Conservation (phyloP, 2,888 invertebrate genomes). For the Bibio marci region DNA sequence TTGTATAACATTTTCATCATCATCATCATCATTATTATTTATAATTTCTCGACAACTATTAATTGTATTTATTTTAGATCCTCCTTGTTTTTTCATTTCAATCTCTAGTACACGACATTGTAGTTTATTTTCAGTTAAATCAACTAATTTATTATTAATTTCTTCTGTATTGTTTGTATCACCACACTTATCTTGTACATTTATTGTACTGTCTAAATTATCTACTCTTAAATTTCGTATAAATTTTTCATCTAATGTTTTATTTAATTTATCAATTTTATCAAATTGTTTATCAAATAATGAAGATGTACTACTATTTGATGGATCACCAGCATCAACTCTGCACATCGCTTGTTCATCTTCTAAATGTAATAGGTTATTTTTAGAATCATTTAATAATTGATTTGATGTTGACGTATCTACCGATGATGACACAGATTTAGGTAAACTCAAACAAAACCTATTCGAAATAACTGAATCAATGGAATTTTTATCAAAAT, state of each 20-base stretch:
- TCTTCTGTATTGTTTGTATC: not conserved
- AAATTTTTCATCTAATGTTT: slow-evolving; percentile 21
- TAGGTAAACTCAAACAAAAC: not conserved
- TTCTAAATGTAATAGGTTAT: slow-evolving; percentile 4
- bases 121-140: not conserved
- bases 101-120: not conserved
- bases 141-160: not conserved
- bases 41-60: no score
- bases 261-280: slow-evolving; percentile 25
- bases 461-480: not conserved
- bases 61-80: no score
- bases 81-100: not conserved
- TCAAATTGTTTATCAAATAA: slow-evolving; percentile 27
- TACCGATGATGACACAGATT: no score
- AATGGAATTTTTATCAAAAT: not conserved
- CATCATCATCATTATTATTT: no score
- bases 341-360: no score
- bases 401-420: not conserved
- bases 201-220: not conserved
- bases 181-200: not conserved
- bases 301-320: slow-evolving; percentile 14
- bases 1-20: no score
- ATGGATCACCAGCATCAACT: no score
- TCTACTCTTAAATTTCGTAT: not conserved
- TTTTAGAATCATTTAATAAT: slow-evolving; percentile 6